Base-by-base conservation (phyloP, 2,888 invertebrate species). In the Cerceris rybyensis region DNA sequence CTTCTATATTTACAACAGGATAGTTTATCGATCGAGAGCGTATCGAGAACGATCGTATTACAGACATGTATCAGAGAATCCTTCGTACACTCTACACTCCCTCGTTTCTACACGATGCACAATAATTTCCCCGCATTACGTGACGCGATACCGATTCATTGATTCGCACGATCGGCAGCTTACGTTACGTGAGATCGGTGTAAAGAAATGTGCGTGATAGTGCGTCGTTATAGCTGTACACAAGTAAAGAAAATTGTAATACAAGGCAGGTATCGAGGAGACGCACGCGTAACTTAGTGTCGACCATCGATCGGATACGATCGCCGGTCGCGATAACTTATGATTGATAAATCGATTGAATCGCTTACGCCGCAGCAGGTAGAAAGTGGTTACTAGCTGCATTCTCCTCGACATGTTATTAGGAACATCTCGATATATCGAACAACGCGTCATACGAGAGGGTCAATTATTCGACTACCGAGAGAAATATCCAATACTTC, bases 271-370 rank as follows among this genome's bases (percentile, higher is more conserved):
- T 57, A 9, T 16, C n/a, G 55, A 17, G 43, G 74, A 66, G 59
- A 64, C 66, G 61, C 52, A 68, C 61, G 75, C 78, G 72, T 75
- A 83, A 75, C 70, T 78, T 74, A 77, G 67, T 54, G 77, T 72
- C 75, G 71, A 55, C 9, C 69, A 64, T 67, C 70, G 80, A 73
- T 73, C 71, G 80, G 63, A 64, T 75, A 54, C 64, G 80, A 84
- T 84, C 77, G 71, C 49, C 50, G 50, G 41, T 39, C 69, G 41
- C 83, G 81, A 85, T 85, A 85, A 79, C 64, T 85, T 81, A 83
- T 81, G 83, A 83, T 83, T 78, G 83, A 83, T 83, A 83, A 75
- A 83, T 85, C 78, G 83, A 85, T 83, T 76, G 54, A 66, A 82
- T 84, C 80, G 75, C 59, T 72, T 70, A 61, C 78, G 63, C 41